Percentiles rank a stretch among this genome's conserved stretches.
Conservation (phyloP, 2,113 vertebrate genomes). For the Calyptomena viridis region DNA sequence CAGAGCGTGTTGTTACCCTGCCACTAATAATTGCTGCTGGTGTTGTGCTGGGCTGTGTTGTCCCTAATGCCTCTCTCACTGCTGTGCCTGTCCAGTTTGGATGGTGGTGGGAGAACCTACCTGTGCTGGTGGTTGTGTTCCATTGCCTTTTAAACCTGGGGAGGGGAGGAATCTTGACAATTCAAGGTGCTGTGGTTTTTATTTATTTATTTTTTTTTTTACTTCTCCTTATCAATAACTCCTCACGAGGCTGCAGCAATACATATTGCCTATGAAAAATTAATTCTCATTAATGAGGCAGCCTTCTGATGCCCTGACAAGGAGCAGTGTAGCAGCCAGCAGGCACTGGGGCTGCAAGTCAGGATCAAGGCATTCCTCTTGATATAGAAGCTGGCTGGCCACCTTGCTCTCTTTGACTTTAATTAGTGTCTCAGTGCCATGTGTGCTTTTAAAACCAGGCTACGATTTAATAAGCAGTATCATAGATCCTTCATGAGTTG, state of each 20-base stretch:
- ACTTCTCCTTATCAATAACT: constrained; percentile 19
- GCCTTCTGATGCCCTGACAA: not conserved
- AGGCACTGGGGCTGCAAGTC: not conserved
- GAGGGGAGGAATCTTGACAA: not conserved
- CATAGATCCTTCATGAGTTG: not conserved
- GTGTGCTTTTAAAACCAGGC: not conserved
- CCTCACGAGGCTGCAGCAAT: not conserved
- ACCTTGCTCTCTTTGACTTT: not conserved
- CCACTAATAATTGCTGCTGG: rapidly evolving
- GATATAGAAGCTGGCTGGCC: not conserved
- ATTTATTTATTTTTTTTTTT: too few species aligned
- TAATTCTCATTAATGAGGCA: not conserved
- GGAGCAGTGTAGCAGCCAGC: not conserved
- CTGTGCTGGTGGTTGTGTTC: not conserved
- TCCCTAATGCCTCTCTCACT: not conserved
- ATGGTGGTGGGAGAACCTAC: not conserved
- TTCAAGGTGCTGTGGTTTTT: not conserved
- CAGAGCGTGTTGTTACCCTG: not conserved
- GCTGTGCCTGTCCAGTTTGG: not conserved
- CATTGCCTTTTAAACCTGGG: not conserved
- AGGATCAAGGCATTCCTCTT: not conserved
- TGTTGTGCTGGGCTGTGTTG: not conserved
- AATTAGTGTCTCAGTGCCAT: not conserved
- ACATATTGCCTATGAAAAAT: not conserved
- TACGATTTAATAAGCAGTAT: not conserved